These are phyloP conservation scores for Pangasius krempfi DNA, from an alignment of 2,797 vertebrate species.

Conservation along the genomic window DNA sequence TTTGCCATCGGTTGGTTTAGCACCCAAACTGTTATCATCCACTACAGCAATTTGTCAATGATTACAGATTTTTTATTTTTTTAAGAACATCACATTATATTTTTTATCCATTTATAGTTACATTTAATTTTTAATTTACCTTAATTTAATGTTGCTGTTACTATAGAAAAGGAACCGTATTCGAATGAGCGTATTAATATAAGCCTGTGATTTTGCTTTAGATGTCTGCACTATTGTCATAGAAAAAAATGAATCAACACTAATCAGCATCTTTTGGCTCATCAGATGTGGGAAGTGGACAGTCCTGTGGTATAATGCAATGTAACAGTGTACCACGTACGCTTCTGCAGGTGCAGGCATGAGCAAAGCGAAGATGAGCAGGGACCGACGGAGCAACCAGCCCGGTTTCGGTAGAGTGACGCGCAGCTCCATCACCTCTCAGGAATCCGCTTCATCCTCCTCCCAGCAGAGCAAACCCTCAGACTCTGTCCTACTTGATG, in stretches of 20 bases:
- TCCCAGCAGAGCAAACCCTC: slow-evolving; percentile 65
- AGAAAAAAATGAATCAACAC: neutral
- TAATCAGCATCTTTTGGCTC: neutral
- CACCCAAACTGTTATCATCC: neutral
- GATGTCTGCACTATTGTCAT: neutral
- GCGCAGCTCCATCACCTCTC: slow-evolving; percentile 65
- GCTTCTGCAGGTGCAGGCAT: slow-evolving; percentile 66
- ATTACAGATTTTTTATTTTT: neutral
- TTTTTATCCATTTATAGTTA: neutral
- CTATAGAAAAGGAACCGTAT: neutral
- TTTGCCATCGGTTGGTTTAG: neutral
- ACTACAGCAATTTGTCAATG: neutral
- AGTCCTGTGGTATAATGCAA: neutral
- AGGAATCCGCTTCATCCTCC: slow-evolving; percentile 38
- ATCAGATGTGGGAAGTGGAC: neutral
- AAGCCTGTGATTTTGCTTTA: neutral
- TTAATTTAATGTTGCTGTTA: neutral
- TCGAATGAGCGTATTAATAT: neutral
- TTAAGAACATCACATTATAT: neutral
- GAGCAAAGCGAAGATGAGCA: slow-evolving; percentile 69
- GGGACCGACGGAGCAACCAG: slow-evolving; percentile 62
- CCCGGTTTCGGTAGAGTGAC: slow-evolving; percentile 65
- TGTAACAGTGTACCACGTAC: neutral
- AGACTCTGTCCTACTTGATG: slow-evolving; percentile 66
- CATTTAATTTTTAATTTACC: neutral